These are phyloP conservation scores for Bufo bufo DNA, from an alignment of 2,113 vertebrate genomes.

Conservation along the genomic window DNA sequence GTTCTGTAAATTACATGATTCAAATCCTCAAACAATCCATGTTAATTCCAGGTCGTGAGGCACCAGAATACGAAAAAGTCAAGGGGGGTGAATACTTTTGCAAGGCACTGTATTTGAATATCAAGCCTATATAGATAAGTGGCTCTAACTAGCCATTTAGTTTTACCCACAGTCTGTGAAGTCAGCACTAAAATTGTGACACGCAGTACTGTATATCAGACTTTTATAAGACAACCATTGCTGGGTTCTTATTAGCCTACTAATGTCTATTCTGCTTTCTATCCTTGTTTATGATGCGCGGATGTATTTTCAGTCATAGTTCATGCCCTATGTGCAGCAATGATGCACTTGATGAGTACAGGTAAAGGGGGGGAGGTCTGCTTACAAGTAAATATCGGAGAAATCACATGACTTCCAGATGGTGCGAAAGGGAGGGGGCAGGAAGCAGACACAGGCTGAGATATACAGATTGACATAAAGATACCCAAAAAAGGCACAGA, in stretches of 20 bases:
- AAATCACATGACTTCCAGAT: constrained; percentile 54
- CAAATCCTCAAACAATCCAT: no score
- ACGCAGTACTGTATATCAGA: not conserved
- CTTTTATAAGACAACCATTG: not conserved
- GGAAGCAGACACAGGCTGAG: constrained; percentile 44
- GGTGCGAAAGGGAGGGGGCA: constrained; percentile 38
- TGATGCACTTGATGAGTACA: not conserved
- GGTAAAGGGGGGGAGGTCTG: constrained; percentile 24
- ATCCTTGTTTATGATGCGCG: not conserved
- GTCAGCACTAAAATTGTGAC: no score
- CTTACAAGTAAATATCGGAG: constrained; percentile 42
- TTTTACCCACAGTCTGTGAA: no score
- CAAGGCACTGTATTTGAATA: no score
- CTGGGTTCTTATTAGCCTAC: no score
- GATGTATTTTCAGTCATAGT: not conserved
- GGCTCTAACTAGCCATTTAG: no score
- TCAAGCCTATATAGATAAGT: no score
- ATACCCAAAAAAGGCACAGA: constrained; percentile 20
- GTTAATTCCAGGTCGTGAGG: no score
- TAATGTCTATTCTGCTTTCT: not conserved
- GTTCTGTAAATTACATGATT: no score
- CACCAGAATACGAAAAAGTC: no score
- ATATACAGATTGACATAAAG: constrained; percentile 40
- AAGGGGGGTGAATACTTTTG: no score
- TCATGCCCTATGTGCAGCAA: no score